A percentile compares a stretch with the other conserved stretches of the same genome.
Evolutionary conservation across 2,113 vertebrate genomes (phyloP).

Genomic region (Lichenostomus cassidix): DNA sequence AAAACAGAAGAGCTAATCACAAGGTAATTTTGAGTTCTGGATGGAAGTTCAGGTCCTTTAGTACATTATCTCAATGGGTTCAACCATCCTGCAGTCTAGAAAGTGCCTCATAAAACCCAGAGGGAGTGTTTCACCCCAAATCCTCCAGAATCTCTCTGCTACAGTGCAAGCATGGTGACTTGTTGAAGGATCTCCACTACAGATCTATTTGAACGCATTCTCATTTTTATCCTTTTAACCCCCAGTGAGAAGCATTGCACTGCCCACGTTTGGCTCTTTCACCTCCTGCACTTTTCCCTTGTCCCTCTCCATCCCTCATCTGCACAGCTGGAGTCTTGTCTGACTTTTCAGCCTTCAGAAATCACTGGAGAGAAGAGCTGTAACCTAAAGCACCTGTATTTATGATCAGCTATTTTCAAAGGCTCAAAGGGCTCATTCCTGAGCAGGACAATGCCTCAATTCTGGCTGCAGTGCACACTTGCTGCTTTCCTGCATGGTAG

Average conservation of each 20-base stretch:
- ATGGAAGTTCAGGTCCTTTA: not conserved
- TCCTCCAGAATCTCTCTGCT: not conserved
- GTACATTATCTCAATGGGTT: not conserved
- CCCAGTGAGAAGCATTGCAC: not conserved
- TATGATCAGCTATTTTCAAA: not conserved
- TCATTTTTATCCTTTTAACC: not conserved
- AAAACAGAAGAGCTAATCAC: not conserved
- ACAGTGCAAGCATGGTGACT: not conserved
- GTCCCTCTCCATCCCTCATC: not conserved
- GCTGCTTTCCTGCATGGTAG: accelerated
- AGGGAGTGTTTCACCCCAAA: not conserved
- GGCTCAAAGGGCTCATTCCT: not conserved
- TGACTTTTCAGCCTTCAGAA: not conserved
- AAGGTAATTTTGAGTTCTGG: not conserved
- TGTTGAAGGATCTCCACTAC: not conserved
- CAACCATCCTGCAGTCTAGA: not conserved
- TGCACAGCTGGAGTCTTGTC: not conserved
- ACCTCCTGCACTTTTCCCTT: accelerated
- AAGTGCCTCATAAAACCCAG: not conserved
- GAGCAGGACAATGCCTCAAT: not conserved
- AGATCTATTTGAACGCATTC: not conserved
- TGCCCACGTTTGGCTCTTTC: not conserved
- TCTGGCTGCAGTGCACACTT: not conserved
- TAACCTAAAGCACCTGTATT: not conserved
- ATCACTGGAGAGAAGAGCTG: not conserved